Evolutionary conservation across 2,888 invertebrate species (phyloP).

Genomic region (Chloroclystis v-ata): DNA sequence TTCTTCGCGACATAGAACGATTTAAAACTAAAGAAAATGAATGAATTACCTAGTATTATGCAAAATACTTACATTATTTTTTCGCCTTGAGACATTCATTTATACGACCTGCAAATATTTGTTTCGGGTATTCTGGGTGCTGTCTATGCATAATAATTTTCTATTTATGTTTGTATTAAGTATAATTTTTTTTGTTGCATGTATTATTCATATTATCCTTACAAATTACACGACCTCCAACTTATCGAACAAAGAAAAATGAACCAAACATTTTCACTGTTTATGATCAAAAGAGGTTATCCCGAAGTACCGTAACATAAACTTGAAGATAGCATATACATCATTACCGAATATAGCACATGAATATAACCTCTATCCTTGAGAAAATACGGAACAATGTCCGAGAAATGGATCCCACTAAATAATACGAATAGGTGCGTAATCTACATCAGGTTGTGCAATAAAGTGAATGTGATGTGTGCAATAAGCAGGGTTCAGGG

Average conservation of each 20-base stretch:
- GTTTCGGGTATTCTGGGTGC: too few species aligned
- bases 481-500: conserved; percentile 52
- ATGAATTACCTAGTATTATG: too few species aligned
- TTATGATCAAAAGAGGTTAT: conserved; percentile 27
- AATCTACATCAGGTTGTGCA: conserved; percentile 50
- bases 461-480: conserved; percentile 56
- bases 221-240: conserved; percentile 3
- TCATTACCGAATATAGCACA: conserved; percentile 6
- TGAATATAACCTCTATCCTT: conserved; percentile 13
- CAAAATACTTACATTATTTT: too few species aligned
- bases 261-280: conserved; percentile 22
- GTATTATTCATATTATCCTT: too few species aligned
- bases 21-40: too few species aligned
- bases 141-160: too few species aligned
- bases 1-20: too few species aligned
- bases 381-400: conserved; percentile 11
- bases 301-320: conserved; percentile 21
- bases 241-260: conserved; percentile 22
- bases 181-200: too few species aligned
- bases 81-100: too few species aligned
- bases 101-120: too few species aligned
- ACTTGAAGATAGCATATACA: conserved; percentile 15
- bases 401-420: conserved; percentile 20
- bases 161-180: too few species aligned
- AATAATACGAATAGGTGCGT: conserved; percentile 34